phyloP scores from a whole-genome alignment of 2,797 vertebrate genomes.

The Eulemur rubriventer region DNA sequence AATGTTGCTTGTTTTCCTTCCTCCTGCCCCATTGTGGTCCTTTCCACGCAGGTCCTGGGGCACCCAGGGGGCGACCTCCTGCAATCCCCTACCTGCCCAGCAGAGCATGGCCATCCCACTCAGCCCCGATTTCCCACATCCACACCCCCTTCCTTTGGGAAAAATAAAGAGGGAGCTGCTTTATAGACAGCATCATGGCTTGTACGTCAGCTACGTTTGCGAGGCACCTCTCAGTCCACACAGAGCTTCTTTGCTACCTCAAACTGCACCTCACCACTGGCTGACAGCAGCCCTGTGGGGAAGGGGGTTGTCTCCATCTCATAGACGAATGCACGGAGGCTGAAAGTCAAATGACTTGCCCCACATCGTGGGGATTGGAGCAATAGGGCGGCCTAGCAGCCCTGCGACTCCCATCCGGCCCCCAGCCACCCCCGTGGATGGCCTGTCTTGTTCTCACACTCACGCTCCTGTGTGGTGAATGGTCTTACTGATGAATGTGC shows the following conservation, averaged over 20 bases:
- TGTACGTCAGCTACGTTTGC: neutral
- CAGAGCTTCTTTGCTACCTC: neutral
- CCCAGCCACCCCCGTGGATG: no score
- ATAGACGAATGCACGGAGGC: neutral
- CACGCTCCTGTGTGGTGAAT: neutral
- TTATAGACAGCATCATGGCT: neutral
- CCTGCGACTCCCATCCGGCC: neutral
- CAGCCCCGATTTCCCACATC: neutral
- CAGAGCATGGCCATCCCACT: neutral
- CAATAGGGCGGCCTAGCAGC: neutral
- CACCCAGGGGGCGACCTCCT: neutral
- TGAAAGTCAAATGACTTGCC: neutral
- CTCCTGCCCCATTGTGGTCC: neutral
- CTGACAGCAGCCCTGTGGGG: neutral
- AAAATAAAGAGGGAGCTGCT: neutral
- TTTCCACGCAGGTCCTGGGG: neutral
- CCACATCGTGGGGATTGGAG: neutral
- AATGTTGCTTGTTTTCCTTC: neutral
- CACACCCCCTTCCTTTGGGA: neutral
- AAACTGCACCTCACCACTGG: neutral
- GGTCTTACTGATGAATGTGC: neutral
- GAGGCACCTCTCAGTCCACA: neutral
- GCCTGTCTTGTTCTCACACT: neutral
- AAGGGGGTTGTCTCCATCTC: neutral
- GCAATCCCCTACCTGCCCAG: neutral